phyloP scores from a whole-genome alignment of 2,113 vertebrate species.

The Brachyistius frenatus region DNA sequence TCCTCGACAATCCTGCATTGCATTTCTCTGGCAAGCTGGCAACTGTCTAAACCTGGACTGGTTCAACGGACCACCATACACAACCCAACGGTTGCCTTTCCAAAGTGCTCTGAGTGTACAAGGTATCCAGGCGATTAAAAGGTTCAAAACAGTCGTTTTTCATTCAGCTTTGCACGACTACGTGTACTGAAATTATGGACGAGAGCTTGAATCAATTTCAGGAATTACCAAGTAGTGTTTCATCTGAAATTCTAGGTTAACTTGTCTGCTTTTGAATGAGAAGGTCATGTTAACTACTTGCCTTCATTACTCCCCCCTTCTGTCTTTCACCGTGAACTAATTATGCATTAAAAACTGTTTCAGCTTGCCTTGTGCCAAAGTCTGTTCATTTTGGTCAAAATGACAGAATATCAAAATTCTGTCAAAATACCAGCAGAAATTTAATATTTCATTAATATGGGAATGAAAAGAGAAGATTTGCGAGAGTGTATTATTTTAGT shows the following conservation, averaged over 20 bases:
- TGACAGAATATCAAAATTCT: background rate
- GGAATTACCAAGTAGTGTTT: background rate
- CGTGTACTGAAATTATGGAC: background rate
- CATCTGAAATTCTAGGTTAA: background rate
- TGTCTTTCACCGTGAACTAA: background rate
- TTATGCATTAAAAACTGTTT: background rate
- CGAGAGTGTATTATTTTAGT: background rate
- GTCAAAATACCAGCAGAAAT: constrained; percentile 6
- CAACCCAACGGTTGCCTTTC: too few relatives aligned
- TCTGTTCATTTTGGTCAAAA: background rate
- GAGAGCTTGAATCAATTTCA: background rate
- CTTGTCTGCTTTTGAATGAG: background rate
- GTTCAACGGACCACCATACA: too few relatives aligned
- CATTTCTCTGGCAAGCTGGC: too few relatives aligned
- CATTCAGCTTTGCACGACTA: background rate
- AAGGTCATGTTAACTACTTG: background rate
- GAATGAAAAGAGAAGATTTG: background rate
- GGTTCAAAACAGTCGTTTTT: background rate
- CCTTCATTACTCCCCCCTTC: background rate
- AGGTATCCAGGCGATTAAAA: too few relatives aligned
- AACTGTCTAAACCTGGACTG: too few relatives aligned
- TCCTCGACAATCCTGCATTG: background rate
- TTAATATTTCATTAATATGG: background rate
- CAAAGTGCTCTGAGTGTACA: background rate
- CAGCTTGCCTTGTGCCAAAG: background rate